Evolutionary conservation across 2,888 invertebrate species (phyloP).

Genomic region (Mythimna lalbum): DNA sequence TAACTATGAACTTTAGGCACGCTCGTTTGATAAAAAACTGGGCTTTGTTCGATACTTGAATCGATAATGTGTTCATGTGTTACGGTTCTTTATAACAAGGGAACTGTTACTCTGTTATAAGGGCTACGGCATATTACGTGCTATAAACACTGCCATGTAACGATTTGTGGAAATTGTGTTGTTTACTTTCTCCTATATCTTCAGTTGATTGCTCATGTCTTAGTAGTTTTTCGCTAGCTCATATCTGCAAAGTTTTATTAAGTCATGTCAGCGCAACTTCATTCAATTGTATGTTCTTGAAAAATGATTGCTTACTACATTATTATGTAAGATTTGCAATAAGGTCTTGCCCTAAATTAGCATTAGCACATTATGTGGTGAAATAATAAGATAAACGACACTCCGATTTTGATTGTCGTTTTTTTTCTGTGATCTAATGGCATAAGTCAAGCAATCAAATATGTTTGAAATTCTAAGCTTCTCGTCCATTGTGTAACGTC

Average conservation of each 20-base stretch:
- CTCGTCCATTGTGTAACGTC: conserved; percentile 18
- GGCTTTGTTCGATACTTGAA: conserved; percentile 17
- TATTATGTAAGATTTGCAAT: conserved; percentile 36
- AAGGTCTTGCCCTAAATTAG: conserved; percentile 36
- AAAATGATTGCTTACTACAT: conserved; percentile 5
- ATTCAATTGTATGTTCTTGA: conserved; percentile 10
- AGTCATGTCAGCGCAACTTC: conserved; percentile 7
- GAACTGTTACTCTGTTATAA: conserved; percentile 13
- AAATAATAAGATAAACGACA: conserved; percentile 23
- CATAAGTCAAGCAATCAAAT: conserved; percentile 4
- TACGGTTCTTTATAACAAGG: conserved; percentile 24
- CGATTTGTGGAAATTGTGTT: conserved; percentile 27
- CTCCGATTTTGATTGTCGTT: background rate
- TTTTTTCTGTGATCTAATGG: conserved; percentile 15
- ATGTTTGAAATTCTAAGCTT: conserved; percentile 1
- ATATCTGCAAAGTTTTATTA: conserved; percentile 14
- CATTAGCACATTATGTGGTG: conserved; percentile 28
- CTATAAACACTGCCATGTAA: conserved; percentile 24
- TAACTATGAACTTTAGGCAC: conserved; percentile 12
- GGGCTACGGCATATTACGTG: conserved; percentile 22
- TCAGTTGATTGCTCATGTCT: conserved; percentile 34
- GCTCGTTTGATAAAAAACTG: conserved; percentile 28
- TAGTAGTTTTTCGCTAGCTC: conserved; percentile 20
- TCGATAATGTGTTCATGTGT: conserved; percentile 11
- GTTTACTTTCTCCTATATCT: conserved; percentile 47